Evolutionary conservation across 2,888 invertebrate genomes (phyloP), one percentile per base, ranked within the genome.

Genomic region (Liopterus haemorrhoidalis): DNA sequence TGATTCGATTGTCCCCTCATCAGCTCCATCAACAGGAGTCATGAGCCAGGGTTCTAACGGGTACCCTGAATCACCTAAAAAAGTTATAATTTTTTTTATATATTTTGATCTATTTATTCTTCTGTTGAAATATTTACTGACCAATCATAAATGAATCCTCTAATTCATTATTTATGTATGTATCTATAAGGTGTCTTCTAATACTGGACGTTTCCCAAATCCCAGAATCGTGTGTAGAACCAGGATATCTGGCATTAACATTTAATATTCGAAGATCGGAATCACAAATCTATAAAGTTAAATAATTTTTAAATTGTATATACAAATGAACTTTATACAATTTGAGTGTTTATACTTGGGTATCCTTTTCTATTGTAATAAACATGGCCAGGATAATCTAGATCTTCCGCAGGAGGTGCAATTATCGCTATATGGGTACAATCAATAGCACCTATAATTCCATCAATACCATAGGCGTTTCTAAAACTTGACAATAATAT

Each of bases 51-150:
- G 46, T 39, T 46, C 28, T 18, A 31, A 40, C 4, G 48, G 47
- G 30, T 50, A 50, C 5, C 50, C 42, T 15, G 50, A 49, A 32
- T 44, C 50, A 14, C 50, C 52, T 41, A 43, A n/a, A 8, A 14
- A 41, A n/a, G n/a, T n/a, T n/a, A n/a, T n/a, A n/a, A n/a, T n/a
- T n/a, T n/a, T n/a, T n/a, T n/a, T n/a, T n/a, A n/a, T n/a, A n/a
- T n/a, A n/a, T n/a, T n/a, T n/a, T n/a, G n/a, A n/a, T n/a, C n/a
- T n/a, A n/a, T n/a, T 19, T 14, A 19, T 11, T n/a, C 35, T 21
- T 9, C 19, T 18, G 20, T 19, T 19, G 9, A 18, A 9, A 35
- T 19, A 35, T 21, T 35, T n/a, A n/a, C n/a, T n/a, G n/a, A 36
- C 39, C 39, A 16, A 39, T 15, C 15, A 39, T 20, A 20, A 15